Conservation (phyloP, 2,797 vertebrate genomes). For the Enteromius paludinosus region DNA sequence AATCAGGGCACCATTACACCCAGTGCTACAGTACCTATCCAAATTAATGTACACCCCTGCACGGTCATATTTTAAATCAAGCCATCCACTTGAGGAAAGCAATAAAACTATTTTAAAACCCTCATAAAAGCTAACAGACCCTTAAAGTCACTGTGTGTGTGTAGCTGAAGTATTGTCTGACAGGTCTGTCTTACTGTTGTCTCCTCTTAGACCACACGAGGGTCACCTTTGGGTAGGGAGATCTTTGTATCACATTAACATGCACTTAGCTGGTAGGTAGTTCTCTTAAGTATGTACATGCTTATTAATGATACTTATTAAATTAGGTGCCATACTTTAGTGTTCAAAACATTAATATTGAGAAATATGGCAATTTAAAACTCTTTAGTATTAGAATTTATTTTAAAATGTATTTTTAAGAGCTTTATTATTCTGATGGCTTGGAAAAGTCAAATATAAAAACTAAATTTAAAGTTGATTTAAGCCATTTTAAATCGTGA, state of each 20-base stretch:
- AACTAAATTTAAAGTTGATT: too few species aligned
- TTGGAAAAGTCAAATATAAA: too few species aligned
- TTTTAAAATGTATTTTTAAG: too few species aligned
- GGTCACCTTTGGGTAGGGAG: too few species aligned
- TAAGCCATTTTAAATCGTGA: too few species aligned
- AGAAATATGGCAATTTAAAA: too few species aligned
- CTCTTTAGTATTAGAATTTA: too few species aligned
- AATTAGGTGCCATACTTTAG: not conserved
- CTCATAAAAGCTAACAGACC: constrained; percentile 58
- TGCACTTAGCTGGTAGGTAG: too few species aligned
- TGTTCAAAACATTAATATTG: not conserved
- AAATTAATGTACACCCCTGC: constrained; percentile 31
- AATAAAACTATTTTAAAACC: constrained; percentile 52
- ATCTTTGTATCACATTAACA: not conserved
- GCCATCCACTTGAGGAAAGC: constrained; percentile 14
- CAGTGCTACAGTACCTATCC: constrained; percentile 24
- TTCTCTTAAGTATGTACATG: too few species aligned
- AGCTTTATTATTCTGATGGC: too few species aligned
- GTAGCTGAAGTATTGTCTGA: constrained; percentile 6
- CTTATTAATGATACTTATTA: not conserved
- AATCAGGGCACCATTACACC: constrained; percentile 35
- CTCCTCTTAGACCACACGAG: not conserved
- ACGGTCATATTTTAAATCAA: constrained; percentile 25
- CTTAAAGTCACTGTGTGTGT: constrained; percentile 49
- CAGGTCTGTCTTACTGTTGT: constrained; percentile 9